Evolutionary conservation across 2,113 vertebrate species (phyloP), one percentile per base, ranked within the genome.

Genomic region (Heterotis niloticus): DNA sequence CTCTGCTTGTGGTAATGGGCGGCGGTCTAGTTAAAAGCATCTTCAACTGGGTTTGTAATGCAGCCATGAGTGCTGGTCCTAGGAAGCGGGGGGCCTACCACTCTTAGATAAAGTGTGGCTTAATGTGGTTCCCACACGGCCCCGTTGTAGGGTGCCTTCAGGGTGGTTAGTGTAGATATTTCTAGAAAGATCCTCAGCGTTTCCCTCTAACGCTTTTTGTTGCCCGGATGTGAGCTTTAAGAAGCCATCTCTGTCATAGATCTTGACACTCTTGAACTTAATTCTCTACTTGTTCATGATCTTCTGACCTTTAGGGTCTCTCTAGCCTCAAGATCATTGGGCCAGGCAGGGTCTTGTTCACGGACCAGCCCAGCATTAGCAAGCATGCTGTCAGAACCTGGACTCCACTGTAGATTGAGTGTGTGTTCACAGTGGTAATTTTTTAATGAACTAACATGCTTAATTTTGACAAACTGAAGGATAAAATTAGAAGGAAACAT

Each of bases 21-120:
- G 57, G n/a, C 23, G 28, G 51, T 57, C 3, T 65, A 17, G 71
- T 74, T 80, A 67, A 80, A 73, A 54, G 44, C 62, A 34, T 65
- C 51, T 59, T 67, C 75, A 75, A 80, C 67, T 26, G 52, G 18
- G 26, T 60, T 66, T 60, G 57, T 44, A 54, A 80, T 60, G 71
- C 20, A 28, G 52, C 24, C 67, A 26, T 24, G 72, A 75, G 52
- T n/a, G 34, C 10, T 9, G 66, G 24, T 44, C 54, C 23, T 60
- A 74, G 23, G 72, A 67, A 65, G 28, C 17, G n/a, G 34, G 2
- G 72, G 77, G 29, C 5, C 52, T 5, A 44, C 20, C 17, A 24
- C 44, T 65, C 52, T n/a, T 12, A 64, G 72, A 66, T 57, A 56
- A 34, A 56, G 78, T 34, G 34, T 62, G 56, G 13, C 14, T 44